These are phyloP conservation scores for Xestia sexstrigata DNA, from an alignment of 2,888 invertebrate genomes.

Conservation along the genomic window DNA sequence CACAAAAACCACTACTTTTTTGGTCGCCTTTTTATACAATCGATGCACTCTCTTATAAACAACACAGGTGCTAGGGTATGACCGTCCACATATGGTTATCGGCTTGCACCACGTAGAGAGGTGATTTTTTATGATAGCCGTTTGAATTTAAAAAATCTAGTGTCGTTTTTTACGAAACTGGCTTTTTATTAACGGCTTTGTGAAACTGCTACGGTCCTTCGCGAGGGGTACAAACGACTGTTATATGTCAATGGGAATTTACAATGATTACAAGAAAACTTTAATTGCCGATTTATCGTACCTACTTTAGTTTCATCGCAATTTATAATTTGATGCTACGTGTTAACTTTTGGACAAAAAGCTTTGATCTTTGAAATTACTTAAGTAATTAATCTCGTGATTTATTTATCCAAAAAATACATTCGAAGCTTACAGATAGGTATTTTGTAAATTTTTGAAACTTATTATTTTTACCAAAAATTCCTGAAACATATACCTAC, in stretches of 20 bases:
- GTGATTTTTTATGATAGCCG: slow-evolving; percentile 81
- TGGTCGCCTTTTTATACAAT: slow-evolving; percentile 87
- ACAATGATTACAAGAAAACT: slow-evolving; percentile 14
- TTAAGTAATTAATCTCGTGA: neutral
- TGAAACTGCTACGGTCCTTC: slow-evolving; percentile 58
- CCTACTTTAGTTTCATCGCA: slow-evolving; percentile 11
- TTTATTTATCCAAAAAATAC: too few relatives aligned
- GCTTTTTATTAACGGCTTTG: slow-evolving; percentile 67
- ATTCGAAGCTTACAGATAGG: too few relatives aligned
- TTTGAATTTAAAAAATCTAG: slow-evolving; percentile 75
- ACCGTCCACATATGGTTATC: slow-evolving; percentile 89
- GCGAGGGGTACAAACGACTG: slow-evolving; percentile 36
- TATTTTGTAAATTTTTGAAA: neutral
- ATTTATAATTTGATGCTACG: neutral
- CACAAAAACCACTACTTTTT: slow-evolving; percentile 89
- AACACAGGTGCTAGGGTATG: slow-evolving; percentile 90
- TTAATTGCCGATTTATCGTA: neutral
- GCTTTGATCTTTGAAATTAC: neutral
- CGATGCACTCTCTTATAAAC: slow-evolving; percentile 89
- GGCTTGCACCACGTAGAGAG: slow-evolving; percentile 80
- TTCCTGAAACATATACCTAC: neutral
- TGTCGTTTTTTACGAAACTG: slow-evolving; percentile 62
- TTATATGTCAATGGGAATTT: slow-evolving; percentile 43
- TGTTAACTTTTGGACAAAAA: neutral
- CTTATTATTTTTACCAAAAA: neutral